Conservation (phyloP, 2,113 vertebrate species). For the Eulemur macaco region DNA sequence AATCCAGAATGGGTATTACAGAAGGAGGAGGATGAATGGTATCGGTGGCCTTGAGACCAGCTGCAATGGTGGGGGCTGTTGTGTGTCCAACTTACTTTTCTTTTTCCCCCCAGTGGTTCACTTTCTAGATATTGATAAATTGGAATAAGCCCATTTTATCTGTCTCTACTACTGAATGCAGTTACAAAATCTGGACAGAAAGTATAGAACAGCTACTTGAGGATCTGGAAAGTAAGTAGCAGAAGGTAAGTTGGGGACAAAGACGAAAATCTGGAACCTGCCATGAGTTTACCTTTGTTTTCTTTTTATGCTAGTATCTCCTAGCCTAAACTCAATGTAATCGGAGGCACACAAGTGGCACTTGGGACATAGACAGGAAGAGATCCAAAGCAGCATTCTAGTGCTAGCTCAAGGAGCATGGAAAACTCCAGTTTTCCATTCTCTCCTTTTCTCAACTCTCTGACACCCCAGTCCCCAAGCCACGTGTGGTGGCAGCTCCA, state of each 20-base stretch:
- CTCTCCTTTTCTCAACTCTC: not conserved
- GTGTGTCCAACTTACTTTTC: not conserved
- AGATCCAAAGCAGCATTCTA: not conserved
- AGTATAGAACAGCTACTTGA: not conserved
- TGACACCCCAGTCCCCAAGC: fast-evolving
- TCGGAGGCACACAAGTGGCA: not conserved
- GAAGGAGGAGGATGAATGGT: not conserved
- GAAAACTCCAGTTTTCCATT: not conserved
- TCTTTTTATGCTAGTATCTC: not conserved
- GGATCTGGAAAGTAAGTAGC: not conserved
- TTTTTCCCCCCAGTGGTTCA: not conserved
- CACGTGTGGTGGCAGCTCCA: not conserved
- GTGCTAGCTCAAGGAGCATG: not conserved
- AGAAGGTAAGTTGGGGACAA: not conserved
- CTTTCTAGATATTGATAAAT: not conserved
- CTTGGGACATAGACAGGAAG: not conserved
- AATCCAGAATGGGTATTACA: not conserved
- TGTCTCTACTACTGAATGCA: not conserved
- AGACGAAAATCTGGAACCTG: not conserved
- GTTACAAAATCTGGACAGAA: not conserved
- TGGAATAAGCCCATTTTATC: not conserved
- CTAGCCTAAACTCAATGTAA: not conserved
- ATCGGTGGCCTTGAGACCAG: not conserved
- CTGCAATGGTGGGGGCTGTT: not conserved
- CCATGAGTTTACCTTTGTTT: not conserved